Conservation (phyloP, 2,797 vertebrate genomes). For the Tokudaia muenninki region DNA sequence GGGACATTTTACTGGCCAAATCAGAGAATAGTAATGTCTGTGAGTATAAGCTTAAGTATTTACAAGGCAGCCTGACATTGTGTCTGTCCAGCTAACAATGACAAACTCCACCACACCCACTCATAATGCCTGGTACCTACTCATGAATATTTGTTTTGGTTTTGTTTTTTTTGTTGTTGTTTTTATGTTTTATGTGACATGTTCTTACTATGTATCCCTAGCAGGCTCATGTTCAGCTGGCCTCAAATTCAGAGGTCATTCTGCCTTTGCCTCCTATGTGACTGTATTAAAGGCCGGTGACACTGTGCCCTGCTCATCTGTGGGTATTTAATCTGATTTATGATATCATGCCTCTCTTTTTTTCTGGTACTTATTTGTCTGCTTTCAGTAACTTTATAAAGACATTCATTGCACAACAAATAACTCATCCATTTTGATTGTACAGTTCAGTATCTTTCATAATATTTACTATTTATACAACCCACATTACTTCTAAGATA, state of each 20-base stretch:
- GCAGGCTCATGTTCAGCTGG: background rate
- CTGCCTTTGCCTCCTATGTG: background rate
- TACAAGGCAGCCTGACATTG: too few species aligned
- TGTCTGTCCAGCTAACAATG: background rate
- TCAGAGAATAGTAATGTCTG: background rate
- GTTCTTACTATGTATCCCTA: background rate
- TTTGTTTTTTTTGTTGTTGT: background rate
- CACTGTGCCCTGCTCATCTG: too few species aligned
- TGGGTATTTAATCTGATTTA: background rate
- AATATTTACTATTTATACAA: background rate
- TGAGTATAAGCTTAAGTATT: background rate
- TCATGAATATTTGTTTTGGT: background rate
- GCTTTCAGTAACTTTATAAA: background rate
- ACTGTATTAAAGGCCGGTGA: background rate
- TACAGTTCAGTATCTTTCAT: background rate
- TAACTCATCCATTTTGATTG: background rate
- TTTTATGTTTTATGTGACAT: background rate
- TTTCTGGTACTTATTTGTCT: background rate
- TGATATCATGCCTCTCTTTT: background rate
- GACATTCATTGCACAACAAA: background rate
- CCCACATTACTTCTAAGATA: background rate
- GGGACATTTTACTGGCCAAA: background rate
- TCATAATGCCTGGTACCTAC: background rate
- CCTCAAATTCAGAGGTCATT: background rate
- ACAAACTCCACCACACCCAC: background rate